Conservation (phyloP, 2,113 vertebrate genomes). For the Perca schrenkii region DNA sequence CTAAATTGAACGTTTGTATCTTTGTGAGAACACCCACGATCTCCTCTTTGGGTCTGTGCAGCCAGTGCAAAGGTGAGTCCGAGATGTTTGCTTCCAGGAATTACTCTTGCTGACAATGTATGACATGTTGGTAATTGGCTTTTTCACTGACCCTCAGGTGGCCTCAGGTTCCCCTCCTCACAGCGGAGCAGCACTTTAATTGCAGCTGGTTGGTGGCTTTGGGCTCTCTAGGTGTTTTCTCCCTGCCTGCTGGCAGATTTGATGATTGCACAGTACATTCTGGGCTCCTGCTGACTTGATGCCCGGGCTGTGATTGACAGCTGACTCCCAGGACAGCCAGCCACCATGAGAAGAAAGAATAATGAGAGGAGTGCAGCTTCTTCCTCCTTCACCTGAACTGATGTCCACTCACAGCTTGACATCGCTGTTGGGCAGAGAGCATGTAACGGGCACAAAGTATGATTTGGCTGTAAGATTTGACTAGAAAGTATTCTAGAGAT, state of each 20-base stretch:
- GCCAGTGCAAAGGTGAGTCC: slow-evolving; percentile 49
- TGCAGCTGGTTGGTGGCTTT: slow-evolving; percentile 57
- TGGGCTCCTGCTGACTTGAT: slow-evolving; percentile 42
- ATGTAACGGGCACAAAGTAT: slow-evolving; percentile 10
- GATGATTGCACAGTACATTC: slow-evolving; percentile 48
- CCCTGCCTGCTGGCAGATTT: slow-evolving; percentile 50
- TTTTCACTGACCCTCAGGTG: slow-evolving; percentile 63
- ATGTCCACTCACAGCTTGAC: slow-evolving; percentile 52
- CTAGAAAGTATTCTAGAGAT: slow-evolving; percentile 25
- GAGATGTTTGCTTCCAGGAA: slow-evolving; percentile 42
- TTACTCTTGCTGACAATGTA: slow-evolving; percentile 51
- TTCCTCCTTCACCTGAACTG: slow-evolving; percentile 24
- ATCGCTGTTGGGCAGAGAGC: slow-evolving; percentile 24
- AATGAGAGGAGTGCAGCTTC: slow-evolving; percentile 62
- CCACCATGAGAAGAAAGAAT: slow-evolving; percentile 53
- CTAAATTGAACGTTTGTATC: slow-evolving; percentile 42
- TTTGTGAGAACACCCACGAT: background rate
- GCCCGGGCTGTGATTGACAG: slow-evolving; percentile 68
- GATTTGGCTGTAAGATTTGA: slow-evolving; percentile 13
- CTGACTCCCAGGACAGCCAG: slow-evolving; percentile 62
- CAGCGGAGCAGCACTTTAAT: slow-evolving; percentile 69
- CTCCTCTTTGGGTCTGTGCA: slow-evolving; percentile 9
- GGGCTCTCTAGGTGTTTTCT: slow-evolving; percentile 51
- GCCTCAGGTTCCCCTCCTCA: slow-evolving; percentile 28
- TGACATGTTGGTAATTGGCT: slow-evolving; percentile 77